Conservation (phyloP, 2,113 vertebrate genomes). For the Tringa solitaria region DNA sequence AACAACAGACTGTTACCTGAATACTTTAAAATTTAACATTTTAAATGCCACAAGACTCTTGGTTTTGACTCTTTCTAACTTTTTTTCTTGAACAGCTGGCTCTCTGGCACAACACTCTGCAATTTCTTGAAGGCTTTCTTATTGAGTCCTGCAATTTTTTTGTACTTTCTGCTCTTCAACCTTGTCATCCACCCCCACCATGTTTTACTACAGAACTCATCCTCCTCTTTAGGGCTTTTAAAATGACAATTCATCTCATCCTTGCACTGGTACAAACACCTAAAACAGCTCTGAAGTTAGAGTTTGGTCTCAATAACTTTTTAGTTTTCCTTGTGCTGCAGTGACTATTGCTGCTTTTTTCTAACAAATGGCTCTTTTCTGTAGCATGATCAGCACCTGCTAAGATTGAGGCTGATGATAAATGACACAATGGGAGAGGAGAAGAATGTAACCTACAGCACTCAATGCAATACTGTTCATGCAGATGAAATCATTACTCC, state of each 20-base stretch:
- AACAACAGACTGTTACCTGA: background rate
- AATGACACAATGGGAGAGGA: background rate
- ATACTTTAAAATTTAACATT: background rate
- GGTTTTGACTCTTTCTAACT: background rate
- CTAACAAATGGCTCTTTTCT: background rate
- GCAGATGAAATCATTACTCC: background rate
- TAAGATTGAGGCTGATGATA: conserved; percentile 47
- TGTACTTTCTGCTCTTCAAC: background rate
- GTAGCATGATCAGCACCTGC: conserved; percentile 39
- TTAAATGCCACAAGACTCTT: background rate
- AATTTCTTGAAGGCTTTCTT: background rate
- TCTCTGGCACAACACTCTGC: background rate
- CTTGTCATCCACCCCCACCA: background rate
- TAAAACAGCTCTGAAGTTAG: background rate
- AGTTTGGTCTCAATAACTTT: background rate
- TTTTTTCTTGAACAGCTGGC: background rate
- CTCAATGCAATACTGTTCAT: conserved; percentile 16
- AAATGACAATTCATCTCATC: rapidly evolving
- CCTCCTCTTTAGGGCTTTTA: background rate
- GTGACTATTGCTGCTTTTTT: background rate
- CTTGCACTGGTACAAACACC: background rate
- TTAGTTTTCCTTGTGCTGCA: background rate
- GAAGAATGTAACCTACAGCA: background rate
- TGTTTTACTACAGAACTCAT: background rate
- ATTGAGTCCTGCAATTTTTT: background rate